Percentiles rank a stretch among this genome's conserved stretches.
Evolutionary conservation across 2,888 invertebrate genomes (phyloP).

Genomic region (Chrysolina americana): DNA sequence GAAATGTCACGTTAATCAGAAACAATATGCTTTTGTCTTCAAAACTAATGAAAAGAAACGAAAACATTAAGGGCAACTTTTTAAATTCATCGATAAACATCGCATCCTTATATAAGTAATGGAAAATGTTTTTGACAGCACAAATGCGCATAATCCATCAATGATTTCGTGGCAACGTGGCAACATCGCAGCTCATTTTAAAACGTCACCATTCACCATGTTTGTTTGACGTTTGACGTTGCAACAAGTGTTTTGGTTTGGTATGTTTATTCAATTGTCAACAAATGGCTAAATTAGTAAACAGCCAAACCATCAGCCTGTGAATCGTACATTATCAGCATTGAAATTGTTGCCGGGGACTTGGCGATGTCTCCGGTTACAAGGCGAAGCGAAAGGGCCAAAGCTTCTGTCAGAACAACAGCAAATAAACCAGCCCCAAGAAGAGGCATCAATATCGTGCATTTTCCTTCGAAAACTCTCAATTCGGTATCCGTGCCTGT

Average conservation of each 20-base stretch:
- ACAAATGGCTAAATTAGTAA: background rate
- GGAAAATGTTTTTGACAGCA: too few species aligned
- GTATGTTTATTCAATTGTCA: background rate
- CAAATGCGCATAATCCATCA: too few species aligned
- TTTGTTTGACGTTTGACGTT: background rate
- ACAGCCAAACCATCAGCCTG: background rate
- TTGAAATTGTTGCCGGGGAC: background rate
- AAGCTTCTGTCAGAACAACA: background rate
- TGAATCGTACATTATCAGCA: background rate
- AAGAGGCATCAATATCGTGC: background rate
- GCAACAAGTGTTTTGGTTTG: background rate
- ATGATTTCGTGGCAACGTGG: slow-evolving; percentile 22
- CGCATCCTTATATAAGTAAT: too few species aligned
- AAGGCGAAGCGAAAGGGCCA: background rate
- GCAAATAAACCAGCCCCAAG: background rate
- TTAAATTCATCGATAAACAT: too few species aligned
- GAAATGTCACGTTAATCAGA: too few species aligned
- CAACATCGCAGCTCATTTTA: too few species aligned
- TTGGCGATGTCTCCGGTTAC: background rate
- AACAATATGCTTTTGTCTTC: too few species aligned
- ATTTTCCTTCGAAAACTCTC: too few species aligned
- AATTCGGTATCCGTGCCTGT: too few species aligned
- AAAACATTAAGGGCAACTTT: too few species aligned
- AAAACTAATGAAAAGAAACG: too few species aligned
- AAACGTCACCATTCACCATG: slow-evolving; percentile 32